phyloP scores from a whole-genome alignment of 2,113 vertebrate species.

The Ammodramus savannarum region DNA sequence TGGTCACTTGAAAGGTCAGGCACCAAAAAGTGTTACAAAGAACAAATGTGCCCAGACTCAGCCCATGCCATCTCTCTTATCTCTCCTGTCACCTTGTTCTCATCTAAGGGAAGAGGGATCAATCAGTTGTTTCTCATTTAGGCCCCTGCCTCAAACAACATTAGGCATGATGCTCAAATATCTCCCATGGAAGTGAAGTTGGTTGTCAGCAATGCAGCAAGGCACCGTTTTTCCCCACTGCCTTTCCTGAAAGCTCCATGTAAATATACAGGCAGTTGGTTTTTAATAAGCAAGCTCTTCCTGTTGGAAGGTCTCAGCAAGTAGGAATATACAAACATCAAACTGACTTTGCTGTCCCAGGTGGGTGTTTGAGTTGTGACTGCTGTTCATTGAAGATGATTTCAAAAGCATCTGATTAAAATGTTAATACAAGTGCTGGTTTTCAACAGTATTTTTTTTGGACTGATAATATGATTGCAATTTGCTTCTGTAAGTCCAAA shows the following conservation, averaged over 20 bases:
- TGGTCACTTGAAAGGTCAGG: not conserved
- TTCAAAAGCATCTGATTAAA: conserved; percentile 4
- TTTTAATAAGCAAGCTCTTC: not conserved
- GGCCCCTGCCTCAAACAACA: not conserved
- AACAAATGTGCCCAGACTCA: not conserved
- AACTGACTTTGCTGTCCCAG: not conserved
- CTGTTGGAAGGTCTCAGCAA: not conserved
- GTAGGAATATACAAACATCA: not conserved
- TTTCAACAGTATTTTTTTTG: conserved; percentile 11
- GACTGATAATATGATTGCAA: not conserved
- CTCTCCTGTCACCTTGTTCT: conserved; percentile 7
- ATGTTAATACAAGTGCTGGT: not conserved
- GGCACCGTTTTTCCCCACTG: not conserved
- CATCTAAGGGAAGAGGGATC: not conserved
- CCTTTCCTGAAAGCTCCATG: not conserved
- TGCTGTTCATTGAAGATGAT: not conserved
- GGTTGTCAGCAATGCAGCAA: not conserved
- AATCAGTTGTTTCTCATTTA: conserved; percentile 25
- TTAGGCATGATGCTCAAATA: not conserved
- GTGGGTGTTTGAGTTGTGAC: not conserved
- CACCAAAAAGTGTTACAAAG: not conserved
- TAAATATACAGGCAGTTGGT: not conserved
- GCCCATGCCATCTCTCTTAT: not conserved
- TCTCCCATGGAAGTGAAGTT: not conserved
- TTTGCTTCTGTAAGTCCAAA: conserved; percentile 1